These are phyloP conservation scores for Drosophila flavopinicola DNA, from an alignment of 2,888 invertebrate species.

Conservation along the genomic window DNA sequence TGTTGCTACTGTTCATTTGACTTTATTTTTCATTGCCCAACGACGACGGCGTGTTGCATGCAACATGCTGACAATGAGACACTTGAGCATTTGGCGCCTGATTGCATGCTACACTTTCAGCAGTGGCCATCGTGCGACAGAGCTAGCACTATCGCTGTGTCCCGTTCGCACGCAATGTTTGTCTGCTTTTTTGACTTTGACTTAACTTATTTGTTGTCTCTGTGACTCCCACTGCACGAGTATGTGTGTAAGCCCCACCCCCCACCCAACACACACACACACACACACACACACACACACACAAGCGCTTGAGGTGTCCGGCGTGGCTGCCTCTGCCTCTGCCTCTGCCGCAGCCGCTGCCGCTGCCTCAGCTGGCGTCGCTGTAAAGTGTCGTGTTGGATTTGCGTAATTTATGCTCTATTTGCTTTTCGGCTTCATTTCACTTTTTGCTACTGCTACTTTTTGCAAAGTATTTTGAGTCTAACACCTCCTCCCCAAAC, in stretches of 20 bases:
- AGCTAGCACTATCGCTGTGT: constrained; percentile 7
- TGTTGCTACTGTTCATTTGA: constrained; percentile 60
- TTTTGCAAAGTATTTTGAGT: constrained; percentile 50
- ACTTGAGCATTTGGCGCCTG: constrained; percentile 79
- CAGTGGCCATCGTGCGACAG: constrained; percentile 32
- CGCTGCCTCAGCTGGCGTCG: constrained; percentile 7
- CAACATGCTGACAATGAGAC: constrained; percentile 77
- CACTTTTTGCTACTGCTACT: constrained; percentile 66
- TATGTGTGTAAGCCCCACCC: constrained; percentile 23
- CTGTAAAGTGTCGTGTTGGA: constrained; percentile 75
- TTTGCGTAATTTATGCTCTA: constrained; percentile 80
- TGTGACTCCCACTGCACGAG: constrained; percentile 28
- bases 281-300: constrained; percentile 2
- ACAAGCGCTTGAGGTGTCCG: constrained; percentile 26
- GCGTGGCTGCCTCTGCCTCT: constrained; percentile 20
- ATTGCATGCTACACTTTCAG: constrained; percentile 66
- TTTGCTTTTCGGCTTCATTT: constrained; percentile 79
- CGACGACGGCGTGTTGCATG: constrained; percentile 56
- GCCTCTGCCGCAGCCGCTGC: constrained; percentile 10
- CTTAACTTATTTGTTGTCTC: constrained; percentile 76
- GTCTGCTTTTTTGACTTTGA: constrained; percentile 75
- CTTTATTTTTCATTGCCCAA: constrained; percentile 49
- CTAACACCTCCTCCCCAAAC: constrained; percentile 7
- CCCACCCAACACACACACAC: constrained; percentile 9
- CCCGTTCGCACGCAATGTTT: constrained; percentile 51